Conservation (phyloP, 2,113 vertebrate species). For the Phalacrocorax brasilianus region DNA sequence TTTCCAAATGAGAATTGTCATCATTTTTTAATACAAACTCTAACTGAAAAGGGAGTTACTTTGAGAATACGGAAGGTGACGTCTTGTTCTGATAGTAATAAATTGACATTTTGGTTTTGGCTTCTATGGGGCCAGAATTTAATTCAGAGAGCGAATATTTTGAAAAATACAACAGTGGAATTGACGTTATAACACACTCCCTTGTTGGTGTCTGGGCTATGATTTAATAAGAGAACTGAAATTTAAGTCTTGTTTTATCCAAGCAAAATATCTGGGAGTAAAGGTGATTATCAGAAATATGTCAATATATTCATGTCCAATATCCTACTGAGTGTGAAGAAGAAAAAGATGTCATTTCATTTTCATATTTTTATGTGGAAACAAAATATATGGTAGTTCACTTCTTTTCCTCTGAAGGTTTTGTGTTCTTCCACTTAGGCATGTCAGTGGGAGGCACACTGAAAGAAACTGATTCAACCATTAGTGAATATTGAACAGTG, state of each 20-base stretch:
- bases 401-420: not conserved
- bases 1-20: not conserved
- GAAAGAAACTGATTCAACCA: not conserved
- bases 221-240: conserved; percentile 14
- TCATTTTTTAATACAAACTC: not conserved
- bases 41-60: not conserved
- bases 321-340: conserved; percentile 18
- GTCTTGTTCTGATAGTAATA: not conserved
- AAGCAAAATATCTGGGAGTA: conserved; percentile 17
- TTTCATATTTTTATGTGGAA: conserved; percentile 16
- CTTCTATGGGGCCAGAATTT: not conserved
- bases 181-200: not conserved
- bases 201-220: not conserved
- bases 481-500: conserved; percentile 19
- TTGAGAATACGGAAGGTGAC: not conserved
- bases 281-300: conserved; percentile 36
- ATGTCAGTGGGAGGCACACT: not conserved
- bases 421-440: conserved; percentile 23
- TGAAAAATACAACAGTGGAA: not conserved
- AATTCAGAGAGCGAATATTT: not conserved
- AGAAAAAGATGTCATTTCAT: conserved; percentile 23
- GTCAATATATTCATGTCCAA: not conserved
- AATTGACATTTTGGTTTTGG: not conserved
- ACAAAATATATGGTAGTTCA: not conserved
- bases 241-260: conserved; percentile 22